Conservation (phyloP, 2,797 vertebrate genomes). For the Sebastolobus alascanus region DNA sequence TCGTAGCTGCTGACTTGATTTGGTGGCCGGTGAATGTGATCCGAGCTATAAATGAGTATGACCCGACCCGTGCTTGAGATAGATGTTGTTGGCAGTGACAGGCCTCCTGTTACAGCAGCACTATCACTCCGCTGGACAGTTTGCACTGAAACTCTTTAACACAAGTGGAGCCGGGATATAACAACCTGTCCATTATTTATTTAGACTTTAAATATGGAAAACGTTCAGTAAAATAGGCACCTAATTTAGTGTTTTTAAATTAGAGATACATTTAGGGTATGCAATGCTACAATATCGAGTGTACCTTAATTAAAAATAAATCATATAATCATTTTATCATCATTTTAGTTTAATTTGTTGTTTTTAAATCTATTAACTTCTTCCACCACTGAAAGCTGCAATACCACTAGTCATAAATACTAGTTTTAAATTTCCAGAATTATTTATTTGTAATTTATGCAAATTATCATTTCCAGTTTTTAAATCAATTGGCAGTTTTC, state of each 20-base stretch:
- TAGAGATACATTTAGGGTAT: neutral
- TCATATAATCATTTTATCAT: too few relatives aligned
- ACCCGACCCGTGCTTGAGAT: conserved; percentile 43
- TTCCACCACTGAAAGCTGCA: neutral
- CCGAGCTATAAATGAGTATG: conserved; percentile 70
- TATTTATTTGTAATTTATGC: too few relatives aligned
- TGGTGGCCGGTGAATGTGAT: conserved; percentile 64
- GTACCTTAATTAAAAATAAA: too few relatives aligned
- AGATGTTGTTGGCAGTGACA: conserved; percentile 40
- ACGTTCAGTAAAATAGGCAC: too few relatives aligned
- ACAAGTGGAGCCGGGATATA: neutral
- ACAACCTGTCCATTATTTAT: neutral
- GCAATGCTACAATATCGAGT: neutral
- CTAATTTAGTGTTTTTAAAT: neutral
- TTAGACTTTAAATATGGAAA: too few relatives aligned
- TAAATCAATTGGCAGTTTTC: neutral
- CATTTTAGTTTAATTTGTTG: too few relatives aligned
- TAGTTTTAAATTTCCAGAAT: neutral
- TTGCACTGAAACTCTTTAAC: conserved; percentile 32
- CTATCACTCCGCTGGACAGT: conserved; percentile 7
- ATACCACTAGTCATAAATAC: neutral
- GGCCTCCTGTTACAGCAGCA: conserved; percentile 54
- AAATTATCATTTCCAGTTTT: neutral
- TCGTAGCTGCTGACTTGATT: conserved; percentile 59
- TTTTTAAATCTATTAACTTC: too few relatives aligned